Evolutionary conservation across 2,888 invertebrate genomes (phyloP).

Genomic region (Andrena dorsata): DNA sequence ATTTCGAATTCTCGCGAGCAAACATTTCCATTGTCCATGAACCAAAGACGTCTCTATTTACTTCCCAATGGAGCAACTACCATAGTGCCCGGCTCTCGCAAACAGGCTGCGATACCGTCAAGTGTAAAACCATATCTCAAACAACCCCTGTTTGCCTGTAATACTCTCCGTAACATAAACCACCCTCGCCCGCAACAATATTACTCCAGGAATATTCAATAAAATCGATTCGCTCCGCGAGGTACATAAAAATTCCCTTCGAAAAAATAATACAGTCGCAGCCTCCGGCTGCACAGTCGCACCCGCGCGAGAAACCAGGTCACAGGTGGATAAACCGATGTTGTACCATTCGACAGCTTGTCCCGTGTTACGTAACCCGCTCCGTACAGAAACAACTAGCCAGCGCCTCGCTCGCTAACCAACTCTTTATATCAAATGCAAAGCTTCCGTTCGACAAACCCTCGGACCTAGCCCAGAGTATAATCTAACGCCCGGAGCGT

Average conservation of each 20-base stretch:
- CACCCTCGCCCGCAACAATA: too few species aligned
- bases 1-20: background rate
- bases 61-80: background rate
- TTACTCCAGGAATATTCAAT: too few species aligned
- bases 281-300: background rate
- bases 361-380: background rate
- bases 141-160: too few species aligned
- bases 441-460: background rate
- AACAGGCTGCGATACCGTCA: too few species aligned
- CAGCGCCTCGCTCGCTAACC: background rate
- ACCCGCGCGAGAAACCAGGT: background rate
- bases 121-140: too few species aligned
- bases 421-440: background rate
- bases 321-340: slow-evolving; percentile 5
- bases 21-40: background rate
- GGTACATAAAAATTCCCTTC: background rate
- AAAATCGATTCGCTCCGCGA: background rate
- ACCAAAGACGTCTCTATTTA: background rate
- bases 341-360: slow-evolving; percentile 5
- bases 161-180: too few species aligned
- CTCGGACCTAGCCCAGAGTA: background rate
- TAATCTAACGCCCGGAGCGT: background rate
- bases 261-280: background rate
- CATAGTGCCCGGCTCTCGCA: background rate
- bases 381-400: background rate